Base-by-base conservation (phyloP, 2,113 vertebrate species). In the Hippocampus zosterae region DNA sequence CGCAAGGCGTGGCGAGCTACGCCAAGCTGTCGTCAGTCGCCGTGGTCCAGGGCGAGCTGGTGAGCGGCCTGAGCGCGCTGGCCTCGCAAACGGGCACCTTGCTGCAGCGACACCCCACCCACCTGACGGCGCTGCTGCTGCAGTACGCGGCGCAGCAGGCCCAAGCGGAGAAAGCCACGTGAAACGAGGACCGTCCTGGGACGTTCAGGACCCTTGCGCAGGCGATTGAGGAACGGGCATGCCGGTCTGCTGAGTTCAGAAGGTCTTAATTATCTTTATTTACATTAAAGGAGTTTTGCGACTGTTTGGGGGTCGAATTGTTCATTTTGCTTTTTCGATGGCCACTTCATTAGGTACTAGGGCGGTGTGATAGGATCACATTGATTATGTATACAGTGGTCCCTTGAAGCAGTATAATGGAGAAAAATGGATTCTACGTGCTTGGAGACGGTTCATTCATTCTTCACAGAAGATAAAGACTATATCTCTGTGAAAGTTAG, bases 1-100 rank as follows among this genome's bases (percentile, higher is more conserved):
- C 66, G 5, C 91, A 94, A 74, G 96, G 96, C 0, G 69, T 98
- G 40, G 11, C 93, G 75, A 87, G 59, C 73, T 95, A 95, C 0
- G 91, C 96, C 87, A 95, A 88, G 52, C 90, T 98, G 71, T 95
- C 95, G 0, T 76, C 93, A 0, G 40, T 94, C 85, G 77, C 84
- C 1, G 66, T 80, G 0, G 53, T 87, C 1, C 95, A 90, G 65
- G 93, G 93, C 0, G 88, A 97, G 75, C 84, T 94, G 5, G 89
- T 94, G 2, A 92, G 94, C 1, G 90, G 93, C 0, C 82, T 98
- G 67, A 77, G 84, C 0, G 64, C 92, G 78, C 85, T 93, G 75
- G 66, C 87, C 2, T 93, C 93, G 3, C 91, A 85, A 21, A 98
- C 90, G 0, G 78, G 82, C 50, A 82, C 85, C 44, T 64, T 98